These are phyloP conservation scores for Acanthococcus lagerstroemiae DNA, from an alignment of 2,888 invertebrate genomes.

Conservation along the genomic window DNA sequence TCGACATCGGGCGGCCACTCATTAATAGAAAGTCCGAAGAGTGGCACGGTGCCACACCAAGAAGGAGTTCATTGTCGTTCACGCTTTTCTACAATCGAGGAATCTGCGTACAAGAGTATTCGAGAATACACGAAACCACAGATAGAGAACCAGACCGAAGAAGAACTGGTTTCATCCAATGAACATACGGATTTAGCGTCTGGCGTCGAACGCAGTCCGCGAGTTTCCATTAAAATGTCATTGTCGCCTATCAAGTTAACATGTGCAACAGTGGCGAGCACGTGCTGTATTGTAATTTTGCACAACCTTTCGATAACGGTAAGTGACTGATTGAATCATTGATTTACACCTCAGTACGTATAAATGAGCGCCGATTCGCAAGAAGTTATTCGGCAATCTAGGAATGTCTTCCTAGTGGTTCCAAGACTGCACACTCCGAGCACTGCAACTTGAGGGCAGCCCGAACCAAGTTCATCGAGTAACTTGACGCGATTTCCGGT, in stretches of 20 bases:
- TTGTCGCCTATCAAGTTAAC: conserved; percentile 22
- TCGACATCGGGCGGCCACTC: no score
- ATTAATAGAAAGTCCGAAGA: conserved; percentile 20
- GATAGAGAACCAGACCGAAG: background rate
- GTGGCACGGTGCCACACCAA: background rate
- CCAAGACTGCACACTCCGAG: no score
- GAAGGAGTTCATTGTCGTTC: conserved; percentile 19
- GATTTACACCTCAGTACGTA: background rate
- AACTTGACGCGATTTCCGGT: no score
- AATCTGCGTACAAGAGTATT: conserved; percentile 13
- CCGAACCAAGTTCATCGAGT: no score
- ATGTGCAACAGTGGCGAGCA: conserved; percentile 26
- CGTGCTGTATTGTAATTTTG: conserved; percentile 26
- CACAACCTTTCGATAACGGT: conserved; percentile 25
- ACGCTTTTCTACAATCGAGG: conserved; percentile 1
- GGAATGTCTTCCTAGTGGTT: no score
- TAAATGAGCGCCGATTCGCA: no score
- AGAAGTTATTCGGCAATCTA: no score
- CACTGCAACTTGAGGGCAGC: no score
- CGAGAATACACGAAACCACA: background rate
- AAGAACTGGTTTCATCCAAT: conserved; percentile 20
- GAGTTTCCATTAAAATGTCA: conserved; percentile 23
- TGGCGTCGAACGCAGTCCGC: background rate
- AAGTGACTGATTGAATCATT: conserved; percentile 1
- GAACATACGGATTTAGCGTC: conserved; percentile 3